Percentiles rank a stretch among this genome's conserved stretches.
Conservation (phyloP, 1,140 invertebrate genomes). For the Rhizoglyphus robini region DNA sequence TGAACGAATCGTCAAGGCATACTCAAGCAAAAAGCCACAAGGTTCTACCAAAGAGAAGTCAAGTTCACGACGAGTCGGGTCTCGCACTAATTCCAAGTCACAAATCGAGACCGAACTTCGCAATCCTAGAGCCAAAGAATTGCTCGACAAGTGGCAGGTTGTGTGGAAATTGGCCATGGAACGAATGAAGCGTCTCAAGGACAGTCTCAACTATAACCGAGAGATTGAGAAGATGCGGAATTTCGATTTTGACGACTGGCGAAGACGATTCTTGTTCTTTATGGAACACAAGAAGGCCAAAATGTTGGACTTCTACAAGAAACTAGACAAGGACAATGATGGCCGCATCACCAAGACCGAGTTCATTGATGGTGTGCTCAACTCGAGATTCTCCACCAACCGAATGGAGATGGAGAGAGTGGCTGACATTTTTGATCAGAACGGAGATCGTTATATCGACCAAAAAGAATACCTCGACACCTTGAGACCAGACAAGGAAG, state of each 20-base stretch:
- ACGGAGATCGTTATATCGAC: constrained; percentile 83
- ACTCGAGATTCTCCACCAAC: constrained; percentile 95
- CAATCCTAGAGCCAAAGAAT: constrained; percentile 66
- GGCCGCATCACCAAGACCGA: constrained; percentile 86
- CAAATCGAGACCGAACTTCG: constrained; percentile 54
- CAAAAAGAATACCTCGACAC: constrained; percentile 98
- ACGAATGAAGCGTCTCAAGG: constrained; percentile 74
- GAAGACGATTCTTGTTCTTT: constrained; percentile 92
- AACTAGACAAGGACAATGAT: constrained; percentile 95
- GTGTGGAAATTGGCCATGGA: constrained; percentile 95
- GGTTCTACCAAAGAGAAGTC: background rate
- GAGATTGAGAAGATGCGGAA: constrained; percentile 73
- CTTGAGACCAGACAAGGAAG: constrained; percentile 85
- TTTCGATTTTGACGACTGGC: constrained; percentile 99
- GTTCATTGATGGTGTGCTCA: constrained; percentile 95
- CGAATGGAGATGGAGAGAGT: constrained; percentile 94
- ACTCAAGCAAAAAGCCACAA: constrained; percentile 14
- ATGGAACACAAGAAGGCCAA: constrained; percentile 98
- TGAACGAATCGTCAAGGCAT: constrained; percentile 48
- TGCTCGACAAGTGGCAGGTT: constrained; percentile 91
- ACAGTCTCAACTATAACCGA: constrained; percentile 51
- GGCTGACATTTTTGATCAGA: constrained; percentile 91
- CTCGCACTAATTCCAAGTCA: background rate
- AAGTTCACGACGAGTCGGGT: background rate
- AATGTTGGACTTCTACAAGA: constrained; percentile 90